Evolutionary conservation across 2,888 invertebrate species (phyloP), one percentile per base, ranked within the genome.

Genomic region (Anaspis maculata): DNA sequence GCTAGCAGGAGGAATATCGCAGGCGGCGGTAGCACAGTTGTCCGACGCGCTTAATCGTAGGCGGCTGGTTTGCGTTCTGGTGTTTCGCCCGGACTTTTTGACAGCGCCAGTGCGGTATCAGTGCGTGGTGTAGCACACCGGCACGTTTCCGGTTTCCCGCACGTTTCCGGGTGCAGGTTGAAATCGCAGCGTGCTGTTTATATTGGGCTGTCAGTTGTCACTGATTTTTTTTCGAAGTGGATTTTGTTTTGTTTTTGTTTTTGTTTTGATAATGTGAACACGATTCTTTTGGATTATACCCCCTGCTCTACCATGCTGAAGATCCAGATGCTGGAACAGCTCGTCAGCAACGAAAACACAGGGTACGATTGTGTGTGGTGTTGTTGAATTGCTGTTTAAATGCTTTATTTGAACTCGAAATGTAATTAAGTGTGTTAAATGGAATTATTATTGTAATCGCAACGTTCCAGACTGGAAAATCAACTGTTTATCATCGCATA

Each of bases 251-350:
- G n/a, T 12, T 19, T 30, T 39, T 31, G 33, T 26, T 30, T 34
- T 15, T 14, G 26, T 22, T 10, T 29, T 32, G 30, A 34, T 27
- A 25, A 48, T 51, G 48, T 49, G 46, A 46, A 32, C n/a, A n/a
- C n/a, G n/a, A n/a, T n/a, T n/a, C n/a, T n/a, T n/a, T n/a, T n/a
- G n/a, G n/a, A n/a, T n/a, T n/a, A n/a, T n/a, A n/a, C n/a, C n/a
- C n/a, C n/a, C n/a, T n/a, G n/a, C n/a, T n/a, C 21, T 15, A 70
- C 50, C 55, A 81, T 81, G 81, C 67, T 81, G 67, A 80, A 81
- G 70, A 80, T 81, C 68, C 81, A 81, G 64, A 79, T 81, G 79
- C 68, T 81, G 69, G 80, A 81, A 58, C 79, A 79, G 56, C 74
- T 80, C 57, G 78, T 79, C 63, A 79, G 72, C 61, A 77, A 76